phyloP scores from a whole-genome alignment of 2,113 vertebrate genomes.

The Pachyramphus minor region DNA sequence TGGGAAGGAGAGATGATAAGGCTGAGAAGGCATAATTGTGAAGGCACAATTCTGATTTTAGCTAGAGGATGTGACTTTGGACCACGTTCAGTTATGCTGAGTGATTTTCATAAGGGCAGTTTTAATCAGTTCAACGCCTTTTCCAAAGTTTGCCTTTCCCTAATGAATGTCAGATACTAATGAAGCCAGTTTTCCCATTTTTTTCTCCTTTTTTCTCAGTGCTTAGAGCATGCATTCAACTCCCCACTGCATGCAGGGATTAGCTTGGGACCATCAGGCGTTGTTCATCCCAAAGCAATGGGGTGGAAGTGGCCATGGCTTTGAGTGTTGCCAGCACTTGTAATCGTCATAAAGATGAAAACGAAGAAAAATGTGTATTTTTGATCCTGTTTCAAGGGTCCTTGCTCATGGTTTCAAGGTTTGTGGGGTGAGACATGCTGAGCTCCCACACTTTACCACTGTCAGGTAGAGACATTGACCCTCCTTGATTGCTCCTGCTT shows the following conservation, averaged over 20 bases:
- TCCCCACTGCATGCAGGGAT: neutral
- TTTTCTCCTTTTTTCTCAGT: neutral
- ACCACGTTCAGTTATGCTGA: neutral
- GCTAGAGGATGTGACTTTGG: neutral
- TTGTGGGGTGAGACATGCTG: neutral
- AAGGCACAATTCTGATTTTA: neutral
- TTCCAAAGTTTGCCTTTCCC: neutral
- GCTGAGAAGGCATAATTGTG: neutral
- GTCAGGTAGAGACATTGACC: neutral
- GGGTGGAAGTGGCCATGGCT: neutral
- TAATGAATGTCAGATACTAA: neutral
- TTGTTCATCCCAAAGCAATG: neutral
- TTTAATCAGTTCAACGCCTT: neutral
- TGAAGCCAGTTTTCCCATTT: neutral
- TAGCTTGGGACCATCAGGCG: neutral
- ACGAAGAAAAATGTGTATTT: neutral
- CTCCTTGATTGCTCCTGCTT: neutral
- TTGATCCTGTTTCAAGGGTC: fast-evolving
- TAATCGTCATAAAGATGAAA: neutral
- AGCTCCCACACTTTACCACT: neutral
- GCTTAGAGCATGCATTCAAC: neutral
- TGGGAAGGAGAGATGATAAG: neutral
- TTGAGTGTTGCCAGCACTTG: neutral
- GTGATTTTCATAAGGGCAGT: neutral
- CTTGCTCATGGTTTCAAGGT: fast-evolving